Evolutionary conservation across 2,797 vertebrate genomes (phyloP).

Genomic region (Argyrosomus regius): DNA sequence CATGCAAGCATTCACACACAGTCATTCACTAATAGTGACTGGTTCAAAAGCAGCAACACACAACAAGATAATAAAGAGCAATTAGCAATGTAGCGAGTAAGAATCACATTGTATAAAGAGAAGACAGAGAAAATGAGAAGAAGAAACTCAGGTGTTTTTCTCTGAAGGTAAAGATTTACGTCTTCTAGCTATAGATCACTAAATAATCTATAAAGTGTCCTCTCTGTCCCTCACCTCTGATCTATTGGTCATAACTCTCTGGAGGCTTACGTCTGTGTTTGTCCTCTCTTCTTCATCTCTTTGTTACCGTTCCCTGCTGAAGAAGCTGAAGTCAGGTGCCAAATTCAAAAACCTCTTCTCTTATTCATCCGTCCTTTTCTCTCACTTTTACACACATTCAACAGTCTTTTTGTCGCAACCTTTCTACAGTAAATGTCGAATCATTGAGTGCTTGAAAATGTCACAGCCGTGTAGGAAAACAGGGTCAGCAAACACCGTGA

Average conservation of each 20-base stretch:
- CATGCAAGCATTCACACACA: background rate
- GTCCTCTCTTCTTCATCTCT: background rate
- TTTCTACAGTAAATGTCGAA: constrained; percentile 12
- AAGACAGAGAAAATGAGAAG: constrained; percentile 10
- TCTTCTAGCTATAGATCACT: background rate
- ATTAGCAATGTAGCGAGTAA: background rate
- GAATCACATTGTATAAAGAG: background rate
- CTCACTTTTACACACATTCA: constrained; percentile 15
- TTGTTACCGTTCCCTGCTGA: background rate
- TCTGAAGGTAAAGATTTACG: background rate
- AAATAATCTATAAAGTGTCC: constrained; percentile 21
- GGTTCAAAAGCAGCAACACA: constrained; percentile 1
- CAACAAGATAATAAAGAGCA: background rate
- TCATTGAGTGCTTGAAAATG: constrained; percentile 22
- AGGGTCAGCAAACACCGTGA: constrained; percentile 17
- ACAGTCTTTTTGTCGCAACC: background rate
- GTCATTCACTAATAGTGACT: constrained; percentile 3
- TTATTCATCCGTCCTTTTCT: background rate
- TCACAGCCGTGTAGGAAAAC: constrained; percentile 10
- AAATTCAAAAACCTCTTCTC: background rate
- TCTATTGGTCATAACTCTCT: constrained; percentile 13
- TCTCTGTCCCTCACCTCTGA: constrained; percentile 17
- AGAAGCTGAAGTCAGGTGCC: background rate
- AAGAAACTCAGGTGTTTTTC: background rate
- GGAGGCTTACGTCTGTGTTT: constrained; percentile 15